A percentile compares a stretch with the other conserved stretches of the same genome.
These are phyloP conservation scores for Catajapyx aquilonaris DNA, from an alignment of 1,140 invertebrate species.

Conservation along the genomic window DNA sequence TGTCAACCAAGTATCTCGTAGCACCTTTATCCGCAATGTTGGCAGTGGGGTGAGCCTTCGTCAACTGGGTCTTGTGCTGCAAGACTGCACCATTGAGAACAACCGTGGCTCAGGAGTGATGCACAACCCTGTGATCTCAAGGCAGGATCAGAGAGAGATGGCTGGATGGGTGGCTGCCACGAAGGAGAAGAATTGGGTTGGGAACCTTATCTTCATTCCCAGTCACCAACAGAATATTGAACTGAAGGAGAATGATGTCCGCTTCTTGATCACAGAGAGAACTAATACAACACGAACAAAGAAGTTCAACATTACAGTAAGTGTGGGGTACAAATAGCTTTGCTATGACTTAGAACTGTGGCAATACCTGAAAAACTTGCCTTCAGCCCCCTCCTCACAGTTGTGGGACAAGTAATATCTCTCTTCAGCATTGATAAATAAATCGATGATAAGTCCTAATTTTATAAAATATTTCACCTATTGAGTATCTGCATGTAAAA, in stretches of 20 bases:
- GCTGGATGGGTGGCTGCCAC: constrained; percentile 56
- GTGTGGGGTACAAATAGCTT: no score
- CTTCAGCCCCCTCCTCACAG: no score
- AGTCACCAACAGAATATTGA: constrained; percentile 31
- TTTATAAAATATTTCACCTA: no score
- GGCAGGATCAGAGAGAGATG: constrained; percentile 68
- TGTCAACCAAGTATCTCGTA: constrained; percentile 66
- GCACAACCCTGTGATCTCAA: constrained; percentile 74
- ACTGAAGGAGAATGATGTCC: no score
- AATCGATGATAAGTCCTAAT: no score
- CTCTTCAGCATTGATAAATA: no score
- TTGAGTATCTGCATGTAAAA: no score
- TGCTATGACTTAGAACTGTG: no score
- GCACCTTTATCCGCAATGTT: constrained; percentile 65
- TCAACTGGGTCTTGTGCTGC: constrained; percentile 46
- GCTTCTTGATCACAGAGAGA: constrained; percentile 48
- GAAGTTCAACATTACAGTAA: no score
- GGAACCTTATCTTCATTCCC: constrained; percentile 42
- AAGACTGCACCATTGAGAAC: constrained; percentile 46
- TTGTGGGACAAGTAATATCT: no score
- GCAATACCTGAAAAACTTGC: no score
- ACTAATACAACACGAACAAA: constrained; percentile 51
- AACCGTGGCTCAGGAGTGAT: constrained; percentile 74
- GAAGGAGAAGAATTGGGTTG: constrained; percentile 29
- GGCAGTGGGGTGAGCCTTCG: constrained; percentile 75